Conservation (phyloP, 1,140 invertebrate species). For the Nomia melanderi region DNA sequence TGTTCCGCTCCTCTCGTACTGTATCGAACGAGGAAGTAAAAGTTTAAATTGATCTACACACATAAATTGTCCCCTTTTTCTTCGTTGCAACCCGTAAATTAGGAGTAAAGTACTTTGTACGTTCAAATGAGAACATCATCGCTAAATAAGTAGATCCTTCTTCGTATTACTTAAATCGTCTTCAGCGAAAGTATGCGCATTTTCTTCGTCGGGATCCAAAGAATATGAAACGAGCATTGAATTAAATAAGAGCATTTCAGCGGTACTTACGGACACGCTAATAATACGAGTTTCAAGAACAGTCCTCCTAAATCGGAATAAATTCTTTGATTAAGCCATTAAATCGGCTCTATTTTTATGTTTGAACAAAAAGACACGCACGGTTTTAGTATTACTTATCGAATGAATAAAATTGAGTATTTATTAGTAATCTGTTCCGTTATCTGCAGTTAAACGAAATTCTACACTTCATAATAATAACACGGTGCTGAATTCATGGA, state of each 20-base stretch:
- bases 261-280: too few relatives aligned
- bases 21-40: conserved; percentile 20
- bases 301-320: too few relatives aligned
- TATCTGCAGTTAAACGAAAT: neutral
- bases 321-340: too few relatives aligned
- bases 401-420: neutral
- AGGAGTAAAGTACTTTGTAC: neutral
- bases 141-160: neutral
- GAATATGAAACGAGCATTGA: neutral
- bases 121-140: neutral
- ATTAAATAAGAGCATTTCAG: neutral
- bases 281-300: too few relatives aligned
- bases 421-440: too few relatives aligned
- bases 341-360: too few relatives aligned
- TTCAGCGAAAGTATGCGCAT: neutral
- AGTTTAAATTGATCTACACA: conserved; percentile 12
- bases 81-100: neutral
- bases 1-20: conserved; percentile 31
- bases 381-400: neutral
- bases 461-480: neutral
- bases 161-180: neutral
- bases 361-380: too few relatives aligned
- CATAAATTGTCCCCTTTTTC: neutral
- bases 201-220: neutral
- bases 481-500: neutral